Evolutionary conservation across 2,888 invertebrate genomes (phyloP).

Genomic region (Leptopilina myrica): DNA sequence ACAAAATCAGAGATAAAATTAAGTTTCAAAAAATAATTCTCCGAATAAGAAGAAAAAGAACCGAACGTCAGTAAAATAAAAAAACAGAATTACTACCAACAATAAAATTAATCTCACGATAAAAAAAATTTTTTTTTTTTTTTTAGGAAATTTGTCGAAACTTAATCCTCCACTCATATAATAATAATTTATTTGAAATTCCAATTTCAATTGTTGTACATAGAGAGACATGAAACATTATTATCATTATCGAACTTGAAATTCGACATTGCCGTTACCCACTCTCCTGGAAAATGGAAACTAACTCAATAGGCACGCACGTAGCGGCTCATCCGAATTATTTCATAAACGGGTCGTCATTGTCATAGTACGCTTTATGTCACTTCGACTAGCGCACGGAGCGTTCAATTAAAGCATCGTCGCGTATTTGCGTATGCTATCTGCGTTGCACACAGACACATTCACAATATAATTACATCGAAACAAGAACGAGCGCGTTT

Average conservation of each 20-base stretch:
- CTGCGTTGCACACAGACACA: conserved; percentile 45
- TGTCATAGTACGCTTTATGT: conserved; percentile 52
- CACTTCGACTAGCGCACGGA: conserved; percentile 49
- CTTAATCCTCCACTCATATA: neutral
- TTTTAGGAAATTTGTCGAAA: neutral
- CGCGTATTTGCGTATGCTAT: conserved; percentile 57
- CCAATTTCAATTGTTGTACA: neutral
- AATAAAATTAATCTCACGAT: too few species aligned
- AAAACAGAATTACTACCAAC: too few species aligned
- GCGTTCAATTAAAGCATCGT: conserved; percentile 56
- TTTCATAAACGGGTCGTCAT: conserved; percentile 54
- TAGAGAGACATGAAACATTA: neutral
- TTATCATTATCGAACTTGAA: conserved; percentile 21
- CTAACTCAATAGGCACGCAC: conserved; percentile 30
- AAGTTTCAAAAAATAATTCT: too few species aligned
- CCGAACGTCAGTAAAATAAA: too few species aligned
- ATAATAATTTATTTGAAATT: neutral
- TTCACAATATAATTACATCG: conserved; percentile 39
- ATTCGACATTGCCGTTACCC: conserved; percentile 16
- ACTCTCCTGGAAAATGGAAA: conserved; percentile 14
- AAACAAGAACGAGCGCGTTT: conserved; percentile 44
- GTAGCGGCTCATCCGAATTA: conserved; percentile 49
- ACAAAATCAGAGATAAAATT: too few species aligned
- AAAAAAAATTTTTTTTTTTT: neutral
- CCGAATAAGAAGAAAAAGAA: too few species aligned